Percentiles rank a stretch among this genome's conserved stretches.
These are phyloP conservation scores for Trissoscelio sp. DNA, from an alignment of 2,888 invertebrate genomes.

Conservation along the genomic window DNA sequence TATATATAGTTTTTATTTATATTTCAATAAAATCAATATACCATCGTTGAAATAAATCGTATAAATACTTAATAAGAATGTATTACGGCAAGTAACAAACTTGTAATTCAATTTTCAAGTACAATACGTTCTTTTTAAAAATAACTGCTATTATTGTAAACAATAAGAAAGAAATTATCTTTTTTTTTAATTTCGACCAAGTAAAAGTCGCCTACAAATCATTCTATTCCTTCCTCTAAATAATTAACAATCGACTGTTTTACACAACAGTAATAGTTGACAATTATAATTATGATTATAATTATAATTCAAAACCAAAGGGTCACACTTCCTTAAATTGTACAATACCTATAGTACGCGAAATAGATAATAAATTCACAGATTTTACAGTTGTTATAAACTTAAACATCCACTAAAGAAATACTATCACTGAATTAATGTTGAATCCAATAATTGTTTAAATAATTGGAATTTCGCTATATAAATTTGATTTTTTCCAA, in stretches of 20 bases:
- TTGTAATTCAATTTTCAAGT: slow-evolving; percentile 23
- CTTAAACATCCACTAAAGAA: slow-evolving; percentile 13
- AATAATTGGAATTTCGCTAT: too few species aligned
- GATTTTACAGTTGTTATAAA: slow-evolving; percentile 32
- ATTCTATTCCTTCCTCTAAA: slow-evolving; percentile 6
- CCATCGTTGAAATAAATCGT: slow-evolving; percentile 11
- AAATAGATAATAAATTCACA: slow-evolving; percentile 13
- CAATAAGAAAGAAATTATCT: too few species aligned
- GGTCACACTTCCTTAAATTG: slow-evolving; percentile 8
- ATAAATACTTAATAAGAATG: slow-evolving; percentile 28
- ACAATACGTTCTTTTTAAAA: slow-evolving; percentile 13
- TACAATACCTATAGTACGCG: slow-evolving; percentile 16
- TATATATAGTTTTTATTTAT: slow-evolving; percentile 36
- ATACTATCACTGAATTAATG: too few species aligned
- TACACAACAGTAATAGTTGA: slow-evolving; percentile 9
- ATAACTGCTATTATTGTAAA: too few species aligned
- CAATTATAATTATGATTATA: slow-evolving; percentile 20
- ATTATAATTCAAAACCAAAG: slow-evolving; percentile 22
- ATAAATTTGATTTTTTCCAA: too few species aligned
- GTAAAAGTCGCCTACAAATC: neutral
- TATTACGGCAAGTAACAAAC: neutral
- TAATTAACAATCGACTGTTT: neutral
- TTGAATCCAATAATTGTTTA: too few species aligned
- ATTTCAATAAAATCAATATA: slow-evolving; percentile 22
- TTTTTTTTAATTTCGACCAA: too few species aligned